These are phyloP conservation scores for Onychorhynchus coronatus DNA, from an alignment of 2,113 vertebrate genomes.

Conservation along the genomic window DNA sequence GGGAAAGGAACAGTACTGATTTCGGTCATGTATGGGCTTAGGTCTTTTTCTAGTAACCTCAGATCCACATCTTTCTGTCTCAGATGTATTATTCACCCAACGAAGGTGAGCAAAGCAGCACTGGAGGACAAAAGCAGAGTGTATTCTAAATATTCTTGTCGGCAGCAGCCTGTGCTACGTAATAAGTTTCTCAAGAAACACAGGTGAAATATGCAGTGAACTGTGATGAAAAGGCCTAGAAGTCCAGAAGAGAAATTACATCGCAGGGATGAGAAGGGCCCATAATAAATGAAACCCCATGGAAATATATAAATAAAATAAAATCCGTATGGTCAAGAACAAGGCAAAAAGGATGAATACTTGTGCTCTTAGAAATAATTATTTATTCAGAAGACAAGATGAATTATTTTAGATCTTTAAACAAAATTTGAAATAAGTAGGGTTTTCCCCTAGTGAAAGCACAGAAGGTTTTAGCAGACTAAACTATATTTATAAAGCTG, in stretches of 20 bases:
- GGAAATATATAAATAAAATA: slow-evolving; percentile 33
- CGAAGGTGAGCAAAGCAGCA: background rate
- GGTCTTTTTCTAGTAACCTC: background rate
- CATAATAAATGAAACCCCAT: background rate
- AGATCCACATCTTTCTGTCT: background rate
- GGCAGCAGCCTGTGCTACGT: background rate
- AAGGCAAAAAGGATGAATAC: background rate
- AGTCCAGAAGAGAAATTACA: slow-evolving; percentile 29
- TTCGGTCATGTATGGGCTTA: background rate
- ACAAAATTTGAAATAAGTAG: background rate
- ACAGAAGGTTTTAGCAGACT: slow-evolving; percentile 28
- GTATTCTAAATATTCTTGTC: slow-evolving; percentile 29
- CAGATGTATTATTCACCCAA: background rate
- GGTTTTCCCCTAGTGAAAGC: background rate
- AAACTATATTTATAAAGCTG: slow-evolving; percentile 33
- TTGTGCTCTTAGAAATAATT: background rate
- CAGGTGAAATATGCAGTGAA: slow-evolving; percentile 25
- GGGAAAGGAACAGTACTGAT: background rate
- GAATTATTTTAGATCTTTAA: background rate
- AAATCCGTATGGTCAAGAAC: background rate
- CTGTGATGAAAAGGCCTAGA: background rate
- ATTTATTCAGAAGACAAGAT: slow-evolving; percentile 25
- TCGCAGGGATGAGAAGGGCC: background rate
- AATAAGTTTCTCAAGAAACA: slow-evolving; percentile 13
- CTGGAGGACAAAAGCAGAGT: background rate